Conservation (phyloP, 2,797 vertebrate species). For the Eupleurogrammus muticus region DNA sequence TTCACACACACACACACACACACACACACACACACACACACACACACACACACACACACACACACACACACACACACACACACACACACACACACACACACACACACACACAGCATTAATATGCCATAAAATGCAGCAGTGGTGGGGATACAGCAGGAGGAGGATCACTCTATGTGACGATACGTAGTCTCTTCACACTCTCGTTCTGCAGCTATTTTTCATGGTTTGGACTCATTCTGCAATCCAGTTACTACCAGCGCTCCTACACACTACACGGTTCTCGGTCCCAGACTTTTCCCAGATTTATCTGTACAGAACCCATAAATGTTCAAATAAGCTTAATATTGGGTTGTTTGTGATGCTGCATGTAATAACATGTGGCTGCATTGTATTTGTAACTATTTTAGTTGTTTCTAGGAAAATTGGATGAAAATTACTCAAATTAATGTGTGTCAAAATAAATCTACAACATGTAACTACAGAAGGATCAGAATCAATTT, state of each 20-base stretch:
- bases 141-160: conserved; percentile 20
- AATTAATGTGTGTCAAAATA: too few relatives aligned
- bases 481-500: too few relatives aligned
- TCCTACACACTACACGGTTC: too few relatives aligned
- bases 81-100: conserved; percentile 27
- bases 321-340: too few relatives aligned
- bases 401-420: too few relatives aligned
- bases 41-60: conserved; percentile 34
- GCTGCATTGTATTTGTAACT: too few relatives aligned
- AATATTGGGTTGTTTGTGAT: too few relatives aligned
- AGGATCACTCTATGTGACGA: neutral
- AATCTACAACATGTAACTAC: too few relatives aligned
- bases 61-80: conserved; percentile 21
- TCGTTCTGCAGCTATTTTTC: neutral
- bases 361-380: too few relatives aligned
- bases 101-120: conserved; percentile 34
- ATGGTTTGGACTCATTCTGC: neutral
- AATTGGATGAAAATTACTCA: too few relatives aligned
- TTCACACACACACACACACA: conserved; percentile 35
- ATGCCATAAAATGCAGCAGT: conserved; percentile 54
- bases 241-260: neutral
- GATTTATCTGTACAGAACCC: too few relatives aligned
- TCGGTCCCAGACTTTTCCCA: too few relatives aligned
- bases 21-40: conserved; percentile 12
- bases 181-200: neutral